Percentiles rank a stretch among this genome's conserved stretches.
Evolutionary conservation across 2,888 invertebrate species (phyloP).

Genomic region (Philaethria dido): DNA sequence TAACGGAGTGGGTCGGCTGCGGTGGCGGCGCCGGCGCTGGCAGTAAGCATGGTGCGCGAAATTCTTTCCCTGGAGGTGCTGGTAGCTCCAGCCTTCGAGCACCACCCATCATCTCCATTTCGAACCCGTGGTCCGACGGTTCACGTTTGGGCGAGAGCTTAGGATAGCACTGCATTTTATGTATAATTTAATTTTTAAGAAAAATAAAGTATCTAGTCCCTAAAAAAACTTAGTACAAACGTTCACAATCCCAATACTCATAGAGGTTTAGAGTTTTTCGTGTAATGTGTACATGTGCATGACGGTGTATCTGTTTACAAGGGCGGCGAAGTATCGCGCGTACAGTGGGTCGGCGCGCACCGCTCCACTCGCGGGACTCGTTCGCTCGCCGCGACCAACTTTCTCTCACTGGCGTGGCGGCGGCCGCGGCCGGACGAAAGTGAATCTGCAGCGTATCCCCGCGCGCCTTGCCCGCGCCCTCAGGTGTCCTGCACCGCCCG

Average conservation of each 20-base stretch:
- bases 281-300: slow-evolving; percentile 39
- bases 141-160: slow-evolving; percentile 75
- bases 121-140: slow-evolving; percentile 68
- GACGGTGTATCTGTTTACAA: slow-evolving; percentile 55
- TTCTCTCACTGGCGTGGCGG: slow-evolving; percentile 83
- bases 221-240: slow-evolving; percentile 35
- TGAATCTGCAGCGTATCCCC: slow-evolving; percentile 79
- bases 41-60: slow-evolving; percentile 75
- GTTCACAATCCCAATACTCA: slow-evolving; percentile 33
- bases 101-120: slow-evolving; percentile 67
- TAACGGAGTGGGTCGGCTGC: slow-evolving; percentile 72
- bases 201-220: slow-evolving; percentile 32
- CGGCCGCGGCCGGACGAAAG: slow-evolving; percentile 80
- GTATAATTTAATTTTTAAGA: slow-evolving; percentile 49
- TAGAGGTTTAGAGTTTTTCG: slow-evolving; percentile 33
- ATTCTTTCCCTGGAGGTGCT: slow-evolving; percentile 79
- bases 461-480: slow-evolving; percentile 64
- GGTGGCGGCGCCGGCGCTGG: slow-evolving; percentile 63
- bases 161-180: slow-evolving; percentile 78
- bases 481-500: slow-evolving; percentile 55
- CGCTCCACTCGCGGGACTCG: slow-evolving; percentile 78
- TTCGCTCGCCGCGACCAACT: slow-evolving; percentile 82
- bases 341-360: slow-evolving; percentile 65
- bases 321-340: slow-evolving; percentile 57
- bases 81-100: slow-evolving; percentile 72